phyloP scores from a whole-genome alignment of 2,797 vertebrate genomes.

The Hydrocynus forskahlii region DNA sequence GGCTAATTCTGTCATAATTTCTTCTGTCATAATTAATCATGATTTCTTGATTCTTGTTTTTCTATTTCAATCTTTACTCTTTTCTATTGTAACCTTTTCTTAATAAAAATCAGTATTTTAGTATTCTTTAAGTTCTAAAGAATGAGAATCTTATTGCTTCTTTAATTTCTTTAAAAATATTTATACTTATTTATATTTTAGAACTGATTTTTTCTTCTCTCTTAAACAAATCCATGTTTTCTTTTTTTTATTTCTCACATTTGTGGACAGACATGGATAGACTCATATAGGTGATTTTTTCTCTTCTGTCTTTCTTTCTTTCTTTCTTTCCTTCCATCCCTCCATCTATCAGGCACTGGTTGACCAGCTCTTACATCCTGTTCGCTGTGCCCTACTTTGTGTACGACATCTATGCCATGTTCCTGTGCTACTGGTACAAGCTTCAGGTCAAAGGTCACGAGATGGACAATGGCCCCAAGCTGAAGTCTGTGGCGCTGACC shows the following conservation, averaged over 20 bases:
- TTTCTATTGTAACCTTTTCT: neutral
- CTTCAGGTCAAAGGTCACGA: constrained; percentile 88
- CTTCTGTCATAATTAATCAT: neutral
- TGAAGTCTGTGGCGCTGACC: constrained; percentile 67
- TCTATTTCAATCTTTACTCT: neutral
- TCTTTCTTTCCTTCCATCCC: constrained; percentile 25
- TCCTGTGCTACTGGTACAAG: constrained; percentile 93
- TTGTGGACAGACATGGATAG: neutral
- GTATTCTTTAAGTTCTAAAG: neutral
- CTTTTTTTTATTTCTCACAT: too few relatives aligned
- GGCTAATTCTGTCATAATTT: neutral
- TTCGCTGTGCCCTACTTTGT: constrained; percentile 93
- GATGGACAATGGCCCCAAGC: constrained; percentile 63
- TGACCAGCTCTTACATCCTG: constrained; percentile 87
- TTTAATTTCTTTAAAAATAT: neutral
- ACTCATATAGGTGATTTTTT: neutral
- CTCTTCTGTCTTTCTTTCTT: neutral
- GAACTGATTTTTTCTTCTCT: neutral
- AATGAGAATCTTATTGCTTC: neutral
- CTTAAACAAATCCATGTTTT: neutral
- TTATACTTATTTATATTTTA: neutral
- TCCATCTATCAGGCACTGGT: constrained; percentile 83
- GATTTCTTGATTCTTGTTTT: neutral
- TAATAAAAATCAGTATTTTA: neutral
- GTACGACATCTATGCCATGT: constrained; percentile 94